These are phyloP conservation scores for Oriolus oriolus DNA, from an alignment of 2,113 vertebrate species.

Conservation along the genomic window DNA sequence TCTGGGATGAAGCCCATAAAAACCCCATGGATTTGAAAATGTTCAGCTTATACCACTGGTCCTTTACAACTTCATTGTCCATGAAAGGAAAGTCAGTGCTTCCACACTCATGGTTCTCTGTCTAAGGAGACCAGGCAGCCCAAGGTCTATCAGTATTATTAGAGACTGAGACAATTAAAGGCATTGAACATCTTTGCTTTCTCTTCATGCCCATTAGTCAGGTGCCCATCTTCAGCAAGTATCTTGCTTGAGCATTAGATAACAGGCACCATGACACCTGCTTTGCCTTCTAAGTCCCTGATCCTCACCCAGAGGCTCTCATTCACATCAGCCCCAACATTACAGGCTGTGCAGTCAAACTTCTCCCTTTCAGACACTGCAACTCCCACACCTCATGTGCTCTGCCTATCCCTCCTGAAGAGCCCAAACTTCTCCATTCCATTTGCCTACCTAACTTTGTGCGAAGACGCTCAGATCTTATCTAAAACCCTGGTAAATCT, in stretches of 20 bases:
- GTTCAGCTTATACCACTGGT: not conserved
- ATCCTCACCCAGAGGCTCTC: not conserved
- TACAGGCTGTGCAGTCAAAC: not conserved
- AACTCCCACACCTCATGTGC: not conserved
- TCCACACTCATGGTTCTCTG: not conserved
- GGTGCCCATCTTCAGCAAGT: not conserved
- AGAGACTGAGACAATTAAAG: not conserved
- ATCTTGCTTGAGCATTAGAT: not conserved
- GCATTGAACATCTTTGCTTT: not conserved
- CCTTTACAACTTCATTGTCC: not conserved
- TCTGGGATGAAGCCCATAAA: not conserved
- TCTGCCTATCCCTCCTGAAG: not conserved
- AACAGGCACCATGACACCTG: not conserved
- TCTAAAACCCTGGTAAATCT: not conserved
- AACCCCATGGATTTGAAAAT: not conserved
- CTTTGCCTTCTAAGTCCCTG: not conserved
- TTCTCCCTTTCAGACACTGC: not conserved
- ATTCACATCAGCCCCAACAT: not conserved
- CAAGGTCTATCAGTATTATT: not conserved
- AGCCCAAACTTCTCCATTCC: not conserved
- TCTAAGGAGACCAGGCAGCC: rapidly evolving
- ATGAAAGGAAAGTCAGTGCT: not conserved
- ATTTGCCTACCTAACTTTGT: not conserved
- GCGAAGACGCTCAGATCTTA: not conserved
- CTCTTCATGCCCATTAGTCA: not conserved